Evolutionary conservation across 2,888 invertebrate species (phyloP).

Genomic region (Nymphalis c-album): DNA sequence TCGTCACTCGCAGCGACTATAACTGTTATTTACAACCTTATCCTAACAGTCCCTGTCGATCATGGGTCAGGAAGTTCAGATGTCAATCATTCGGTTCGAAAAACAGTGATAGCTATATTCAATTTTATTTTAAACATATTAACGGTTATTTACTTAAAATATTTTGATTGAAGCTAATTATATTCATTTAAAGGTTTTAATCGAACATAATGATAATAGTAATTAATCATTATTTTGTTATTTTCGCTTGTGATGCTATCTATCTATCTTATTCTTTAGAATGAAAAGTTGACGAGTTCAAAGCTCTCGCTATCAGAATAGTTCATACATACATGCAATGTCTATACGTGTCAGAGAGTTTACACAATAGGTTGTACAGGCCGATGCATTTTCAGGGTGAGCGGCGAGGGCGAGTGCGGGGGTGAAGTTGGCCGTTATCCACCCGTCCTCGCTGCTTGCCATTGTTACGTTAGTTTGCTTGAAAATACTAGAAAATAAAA

Average conservation of each 20-base stretch:
- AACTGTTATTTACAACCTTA: slow-evolving; percentile 11
- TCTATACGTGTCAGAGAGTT: slow-evolving; percentile 44
- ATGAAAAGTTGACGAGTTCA: slow-evolving; percentile 35
- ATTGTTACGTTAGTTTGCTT: slow-evolving; percentile 76
- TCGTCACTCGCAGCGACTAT: neutral
- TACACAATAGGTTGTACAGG: slow-evolving; percentile 44
- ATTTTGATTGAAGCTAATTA: neutral
- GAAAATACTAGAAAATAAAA: slow-evolving; percentile 77
- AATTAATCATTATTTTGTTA: neutral
- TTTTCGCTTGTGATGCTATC: too few relatives aligned
- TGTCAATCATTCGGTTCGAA: slow-evolving; percentile 29
- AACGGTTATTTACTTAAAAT: neutral
- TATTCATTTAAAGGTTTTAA: neutral
- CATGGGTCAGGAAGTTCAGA: slow-evolving; percentile 28
- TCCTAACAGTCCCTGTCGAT: slow-evolving; percentile 7
- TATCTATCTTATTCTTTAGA: slow-evolving; percentile 13
- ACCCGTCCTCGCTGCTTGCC: slow-evolving; percentile 53
- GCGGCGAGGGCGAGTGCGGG: slow-evolving; percentile 51
- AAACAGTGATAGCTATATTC: neutral
- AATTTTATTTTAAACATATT: neutral
- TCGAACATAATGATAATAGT: neutral
- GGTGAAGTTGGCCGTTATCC: slow-evolving; percentile 55
- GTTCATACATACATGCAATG: slow-evolving; percentile 33
- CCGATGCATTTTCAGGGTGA: slow-evolving; percentile 62
- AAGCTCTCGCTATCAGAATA: slow-evolving; percentile 40